A percentile compares a stretch with the other conserved stretches of the same genome.
Evolutionary conservation across 2,113 vertebrate genomes (phyloP).

Genomic region (Tyto alba): DNA sequence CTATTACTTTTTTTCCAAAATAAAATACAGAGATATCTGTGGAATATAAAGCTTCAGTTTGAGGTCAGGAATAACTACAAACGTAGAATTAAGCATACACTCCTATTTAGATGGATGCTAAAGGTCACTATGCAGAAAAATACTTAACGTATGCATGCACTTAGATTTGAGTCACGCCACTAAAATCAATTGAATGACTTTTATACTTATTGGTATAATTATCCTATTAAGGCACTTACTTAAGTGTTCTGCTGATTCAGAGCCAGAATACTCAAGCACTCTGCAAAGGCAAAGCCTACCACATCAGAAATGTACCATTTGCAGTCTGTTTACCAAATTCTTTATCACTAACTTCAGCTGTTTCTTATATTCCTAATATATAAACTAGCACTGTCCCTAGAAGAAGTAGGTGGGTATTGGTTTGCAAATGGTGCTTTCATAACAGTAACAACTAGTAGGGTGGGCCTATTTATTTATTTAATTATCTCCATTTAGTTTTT

Average conservation of each 20-base stretch:
- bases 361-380: not conserved
- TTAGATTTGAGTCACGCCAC: not conserved
- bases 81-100: fast-evolving
- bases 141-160: not conserved
- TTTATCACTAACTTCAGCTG: not conserved
- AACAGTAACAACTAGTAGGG: not conserved
- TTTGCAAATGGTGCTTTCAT: not conserved
- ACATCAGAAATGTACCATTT: not conserved
- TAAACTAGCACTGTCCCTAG: not conserved
- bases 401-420: not conserved
- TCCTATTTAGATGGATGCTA: not conserved
- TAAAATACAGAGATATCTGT: not conserved
- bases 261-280: not conserved
- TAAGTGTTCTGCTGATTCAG: slow-evolving; percentile 13
- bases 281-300: not conserved
- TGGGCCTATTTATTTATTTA: not conserved
- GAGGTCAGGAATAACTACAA: not conserved
- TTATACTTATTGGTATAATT: not conserved
- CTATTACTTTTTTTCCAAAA: not conserved
- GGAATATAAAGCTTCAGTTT: not conserved
- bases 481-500: not conserved
- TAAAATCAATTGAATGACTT: not conserved
- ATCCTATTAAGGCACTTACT: slow-evolving; percentile 7
- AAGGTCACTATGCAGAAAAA: not conserved
- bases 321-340: not conserved